These are phyloP conservation scores for human DNA, from an alignment of 2,113 vertebrate species.

Conservation along the genomic window GRCh38 chr3:35873501-35874000, in stretches of 20 bases:
- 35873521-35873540: neutral
- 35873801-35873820: neutral
- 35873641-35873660: neutral
- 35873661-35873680: neutral
- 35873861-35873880: neutral
- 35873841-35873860: neutral
- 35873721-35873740: neutral
- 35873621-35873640: neutral
- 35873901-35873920: neutral
- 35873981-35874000: neutral
- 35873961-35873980: neutral
- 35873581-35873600: neutral
- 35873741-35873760: no score
- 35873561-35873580: neutral
- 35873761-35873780: neutral
- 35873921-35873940: neutral
- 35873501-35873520: neutral
- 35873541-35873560: neutral
- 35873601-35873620: neutral
- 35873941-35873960: neutral
- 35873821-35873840: neutral
- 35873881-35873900: neutral
- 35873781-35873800: neutral
- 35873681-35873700: neutral
- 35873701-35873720: neutral